Evolutionary conservation across 2,113 vertebrate genomes (phyloP), one percentile per base, ranked within the genome.

Genomic region (Forbesichthys agassizii): DNA sequence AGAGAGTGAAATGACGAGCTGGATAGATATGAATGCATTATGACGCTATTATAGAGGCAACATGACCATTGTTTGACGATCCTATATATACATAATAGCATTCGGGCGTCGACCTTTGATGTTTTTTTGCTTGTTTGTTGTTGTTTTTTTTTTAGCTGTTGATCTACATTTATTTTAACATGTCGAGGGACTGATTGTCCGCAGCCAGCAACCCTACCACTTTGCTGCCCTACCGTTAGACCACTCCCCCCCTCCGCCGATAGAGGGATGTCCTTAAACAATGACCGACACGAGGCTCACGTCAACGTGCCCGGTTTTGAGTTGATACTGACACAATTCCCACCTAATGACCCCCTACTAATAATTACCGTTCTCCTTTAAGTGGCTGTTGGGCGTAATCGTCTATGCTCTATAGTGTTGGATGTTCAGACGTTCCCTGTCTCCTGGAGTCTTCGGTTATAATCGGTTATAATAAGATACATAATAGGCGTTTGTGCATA

Each of bases 231-330:
- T 79, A 13, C 68, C 62, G 47, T 73, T 49, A 72, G 80, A 75
- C 84, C 82, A 82, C 85, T 84, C 75, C 82, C 84, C 69, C 11
- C 20, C 20, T 7, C 65, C 58, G 60, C 79, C 74, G 63, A 70
- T 76, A 88, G 81, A 77, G 85, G 83, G 82, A 73, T 77, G 75
- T 78, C 67, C 81, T 76, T 66, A 62, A 42, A 20, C 69, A 27
- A 69, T 63, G 64, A 64, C 69, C 64, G 68, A 59, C 66, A 66
- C 13, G 46, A 60, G 52, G 56, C 33, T 51, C 3, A 11, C 27
- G 4, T 68, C 54, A 48, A 58, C 55, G 42, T 12, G 14, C 11
- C 56, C 20, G 2, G 18, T 10, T 16, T 10, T 57, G 68, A n/a
- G 9, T 8, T 11, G 49, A 13, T 55, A 1, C 53, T 11, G 49